Evolutionary conservation across 2,888 invertebrate species (phyloP), one percentile per base, ranked within the genome.

Genomic region (Drosophila rellima): DNA sequence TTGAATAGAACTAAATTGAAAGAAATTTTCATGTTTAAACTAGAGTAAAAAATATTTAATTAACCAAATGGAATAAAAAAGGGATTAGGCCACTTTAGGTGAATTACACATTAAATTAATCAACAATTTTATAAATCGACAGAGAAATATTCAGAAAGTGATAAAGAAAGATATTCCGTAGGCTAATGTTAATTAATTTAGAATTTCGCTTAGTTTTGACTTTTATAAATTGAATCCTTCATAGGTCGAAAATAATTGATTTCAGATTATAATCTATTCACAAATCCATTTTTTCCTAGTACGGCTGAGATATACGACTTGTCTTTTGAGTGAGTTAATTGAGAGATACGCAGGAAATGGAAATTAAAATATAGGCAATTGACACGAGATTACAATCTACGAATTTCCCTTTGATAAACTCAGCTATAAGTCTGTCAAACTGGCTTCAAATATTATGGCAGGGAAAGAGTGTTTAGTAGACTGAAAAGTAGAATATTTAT

Each of bases 281-380:
- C 45, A 26, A n/a, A n/a, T 10, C 15, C 23, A 8, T 1, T 15
- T 26, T n/a, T 5, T 13, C 13, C 10, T 40, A 40, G 10, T 13
- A n/a, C n/a, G n/a, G n/a, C n/a, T n/a, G n/a, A n/a, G n/a, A n/a
- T n/a, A n/a, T n/a, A n/a, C n/a, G n/a, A n/a, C n/a, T n/a, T n/a
- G n/a, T n/a, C n/a, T n/a, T n/a, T n/a, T n/a, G n/a, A n/a, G n/a
- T n/a, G n/a, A n/a, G n/a, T 35, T 15, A 37, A 37, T 11, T 29
- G 23, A 51, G 2, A 39, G 29, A 31, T 26, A 17, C 11, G 11
- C 37, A 52, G 20, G 17, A 26, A 52, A 20, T 18, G 54, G 40
- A 29, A 52, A 7, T 11, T 20, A 44, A n/a, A 26, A n/a, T 45
- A 26, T 3, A 52, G 20, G 39, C 26, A 39, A 52, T 52, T 52